Percentiles rank a stretch among this genome's conserved stretches.
phyloP scores from a whole-genome alignment of 2,797 vertebrate species.

The Rhodeus uyekii region DNA sequence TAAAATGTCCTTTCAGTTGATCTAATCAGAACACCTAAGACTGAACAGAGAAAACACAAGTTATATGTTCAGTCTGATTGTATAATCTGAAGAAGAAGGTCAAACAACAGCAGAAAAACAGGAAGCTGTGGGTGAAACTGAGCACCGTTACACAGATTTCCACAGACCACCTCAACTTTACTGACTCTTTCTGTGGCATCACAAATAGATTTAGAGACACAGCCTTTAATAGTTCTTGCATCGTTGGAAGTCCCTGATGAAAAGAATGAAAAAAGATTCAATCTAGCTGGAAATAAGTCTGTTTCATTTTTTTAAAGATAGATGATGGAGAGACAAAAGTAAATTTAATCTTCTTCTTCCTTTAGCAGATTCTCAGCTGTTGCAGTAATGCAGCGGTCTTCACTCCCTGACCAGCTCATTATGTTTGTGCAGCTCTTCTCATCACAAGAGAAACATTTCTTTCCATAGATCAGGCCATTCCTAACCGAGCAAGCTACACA shows the following conservation, averaged over 20 bases:
- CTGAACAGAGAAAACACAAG: no score
- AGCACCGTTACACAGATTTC: neutral
- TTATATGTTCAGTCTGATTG: no score
- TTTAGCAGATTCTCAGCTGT: neutral
- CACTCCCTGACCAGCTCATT: no score
- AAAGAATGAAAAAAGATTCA: neutral
- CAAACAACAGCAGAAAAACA: constrained; percentile 1
- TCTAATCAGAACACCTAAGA: no score
- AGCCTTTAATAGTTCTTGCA: no score
- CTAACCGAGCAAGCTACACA: no score
- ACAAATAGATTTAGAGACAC: neutral
- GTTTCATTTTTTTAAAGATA: neutral
- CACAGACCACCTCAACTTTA: neutral
- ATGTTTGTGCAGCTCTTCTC: no score
- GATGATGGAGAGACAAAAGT: neutral
- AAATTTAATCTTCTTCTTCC: neutral
- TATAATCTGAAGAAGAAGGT: neutral
- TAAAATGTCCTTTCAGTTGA: no score
- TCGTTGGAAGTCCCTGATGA: neutral
- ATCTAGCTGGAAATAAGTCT: neutral
- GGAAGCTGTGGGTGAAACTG: neutral
- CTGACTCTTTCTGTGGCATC: neutral
- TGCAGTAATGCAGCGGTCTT: no score
- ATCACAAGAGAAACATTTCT: no score
- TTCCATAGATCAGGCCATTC: no score